Base-by-base conservation (phyloP, 2,113 vertebrate species). In the Mugil cephalus region DNA sequence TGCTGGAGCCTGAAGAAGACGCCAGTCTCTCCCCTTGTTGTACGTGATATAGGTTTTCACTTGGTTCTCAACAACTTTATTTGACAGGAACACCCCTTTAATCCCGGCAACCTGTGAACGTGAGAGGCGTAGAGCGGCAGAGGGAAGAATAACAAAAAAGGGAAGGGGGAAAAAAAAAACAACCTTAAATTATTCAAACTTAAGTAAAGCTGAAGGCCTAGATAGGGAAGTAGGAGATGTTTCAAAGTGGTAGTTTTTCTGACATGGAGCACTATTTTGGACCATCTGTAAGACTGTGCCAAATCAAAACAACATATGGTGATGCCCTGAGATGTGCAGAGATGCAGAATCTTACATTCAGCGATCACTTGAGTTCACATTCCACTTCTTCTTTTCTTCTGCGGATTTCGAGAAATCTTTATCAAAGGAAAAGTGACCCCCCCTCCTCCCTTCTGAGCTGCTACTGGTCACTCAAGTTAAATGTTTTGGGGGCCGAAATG, bases 81-180 rank as follows among this genome's bases (percentile, higher is more conserved):
- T 98, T 92, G 96, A 96, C 95, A 98, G 96, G 96, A 98, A 97
- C 94, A 98, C 96, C 90, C 97, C 97, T 93, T 98, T 98, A 95
- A 98, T 97, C 92, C 97, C 97, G 74, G 96, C 96, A 96, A 98
- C 97, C 97, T 98, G 94, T 90, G 92, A 95, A 95, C 96, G 96
- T 95, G 94, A 93, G 93, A 85, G 69, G 55, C 12, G 7, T 9
- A 73, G 72, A 82, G 71, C 21, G 24, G 69, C 24, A 35, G 24
- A 61, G 56, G 35, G 19, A 34, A 46, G 66, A 80, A 78, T 34
- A 74, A 84, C 34, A 65, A 70, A 74, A 74, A 74, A 55, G 55
- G 17, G 35, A 54, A 52, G 19, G 4, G 53, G 38, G 63, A 73
- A 72, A 71, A 72, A 69, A 60, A 85, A 79, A 83, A 68, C 24